Conservation (phyloP, 2,797 vertebrate species). For the Phalloptychus januarius region DNA sequence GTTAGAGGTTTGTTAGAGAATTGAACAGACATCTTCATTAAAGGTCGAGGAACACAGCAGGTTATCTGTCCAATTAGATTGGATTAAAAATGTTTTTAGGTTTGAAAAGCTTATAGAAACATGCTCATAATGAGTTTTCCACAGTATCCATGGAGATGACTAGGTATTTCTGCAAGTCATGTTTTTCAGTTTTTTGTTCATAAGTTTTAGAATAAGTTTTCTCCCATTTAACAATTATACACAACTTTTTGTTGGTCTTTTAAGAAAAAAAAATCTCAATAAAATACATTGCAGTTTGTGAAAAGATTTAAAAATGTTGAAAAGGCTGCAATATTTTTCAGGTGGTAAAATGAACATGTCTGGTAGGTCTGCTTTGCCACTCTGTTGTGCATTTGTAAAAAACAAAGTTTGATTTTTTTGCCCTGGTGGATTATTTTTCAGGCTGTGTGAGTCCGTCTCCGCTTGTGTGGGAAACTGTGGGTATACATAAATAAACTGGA, state of each 20-base stretch:
- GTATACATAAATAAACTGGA: conserved; percentile 50
- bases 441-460: conserved; percentile 23
- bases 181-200: neutral
- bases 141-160: neutral
- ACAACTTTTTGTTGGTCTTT: neutral
- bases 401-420: neutral
- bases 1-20: neutral
- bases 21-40: neutral
- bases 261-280: neutral
- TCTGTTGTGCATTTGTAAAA: neutral
- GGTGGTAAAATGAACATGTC: neutral
- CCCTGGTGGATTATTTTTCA: neutral
- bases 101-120: neutral
- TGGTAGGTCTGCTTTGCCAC: neutral
- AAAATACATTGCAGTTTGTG: neutral
- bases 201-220: neutral
- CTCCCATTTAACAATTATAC: neutral
- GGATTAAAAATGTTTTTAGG: neutral
- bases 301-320: neutral
- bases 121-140: neutral
- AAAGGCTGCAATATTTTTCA: neutral
- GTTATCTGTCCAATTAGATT: neutral
- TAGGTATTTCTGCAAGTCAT: neutral
- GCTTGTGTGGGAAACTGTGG: conserved; percentile 43
- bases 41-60: neutral